Evolutionary conservation across 2,888 invertebrate species (phyloP).

Genomic region (Perizoma flavofasciatum): DNA sequence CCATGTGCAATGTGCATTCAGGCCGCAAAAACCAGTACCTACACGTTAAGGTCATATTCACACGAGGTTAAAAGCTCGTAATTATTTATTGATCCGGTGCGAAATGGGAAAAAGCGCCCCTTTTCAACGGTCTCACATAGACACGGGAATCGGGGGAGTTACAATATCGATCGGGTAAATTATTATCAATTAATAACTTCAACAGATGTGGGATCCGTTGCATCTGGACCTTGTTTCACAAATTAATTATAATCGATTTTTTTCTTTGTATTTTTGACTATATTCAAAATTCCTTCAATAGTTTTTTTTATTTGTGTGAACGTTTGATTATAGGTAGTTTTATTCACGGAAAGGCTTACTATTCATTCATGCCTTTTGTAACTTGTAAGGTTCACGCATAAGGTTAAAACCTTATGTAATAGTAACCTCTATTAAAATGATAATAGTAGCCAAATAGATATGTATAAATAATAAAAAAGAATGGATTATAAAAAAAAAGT

Average conservation of each 20-base stretch:
- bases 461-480: too few relatives aligned
- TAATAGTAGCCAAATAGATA: too few relatives aligned
- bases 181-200: conserved; percentile 43
- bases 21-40: conserved; percentile 32
- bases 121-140: conserved; percentile 47
- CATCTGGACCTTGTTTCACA: conserved; percentile 25
- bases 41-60: conserved; percentile 67
- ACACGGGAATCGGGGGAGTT: conserved; percentile 27
- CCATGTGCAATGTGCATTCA: conserved; percentile 26
- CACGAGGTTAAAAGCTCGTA: conserved; percentile 60
- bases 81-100: conserved; percentile 74
- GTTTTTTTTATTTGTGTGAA: too few relatives aligned
- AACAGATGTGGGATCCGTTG: conserved; percentile 39
- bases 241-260: not conserved
- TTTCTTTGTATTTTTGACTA: not conserved
- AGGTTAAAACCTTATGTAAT: too few relatives aligned
- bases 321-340: too few relatives aligned
- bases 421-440: too few relatives aligned
- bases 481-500: too few relatives aligned
- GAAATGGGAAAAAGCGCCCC: conserved; percentile 63
- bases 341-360: too few relatives aligned
- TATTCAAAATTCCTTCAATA: not conserved
- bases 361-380: too few relatives aligned
- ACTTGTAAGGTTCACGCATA: too few relatives aligned
- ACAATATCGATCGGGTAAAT: conserved; percentile 44